A percentile compares a stretch with the other conserved stretches of the same genome.
phyloP scores from a whole-genome alignment of 2,888 invertebrate species.

The Euzetes globulus region DNA sequence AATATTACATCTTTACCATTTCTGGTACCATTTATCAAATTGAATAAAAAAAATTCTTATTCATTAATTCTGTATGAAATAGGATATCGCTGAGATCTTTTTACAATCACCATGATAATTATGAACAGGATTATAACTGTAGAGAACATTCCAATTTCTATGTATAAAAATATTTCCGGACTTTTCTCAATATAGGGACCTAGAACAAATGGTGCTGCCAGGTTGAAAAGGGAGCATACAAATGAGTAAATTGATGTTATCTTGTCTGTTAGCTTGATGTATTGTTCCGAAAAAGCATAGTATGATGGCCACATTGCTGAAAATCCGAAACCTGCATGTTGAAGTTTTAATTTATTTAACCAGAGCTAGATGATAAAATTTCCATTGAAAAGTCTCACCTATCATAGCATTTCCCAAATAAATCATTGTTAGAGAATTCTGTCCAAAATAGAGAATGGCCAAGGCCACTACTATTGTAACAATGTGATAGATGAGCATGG shows the following conservation, averaged over 20 bases:
- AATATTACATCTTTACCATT: too few species aligned
- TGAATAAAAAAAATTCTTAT: too few species aligned
- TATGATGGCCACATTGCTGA: neutral
- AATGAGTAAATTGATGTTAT: neutral
- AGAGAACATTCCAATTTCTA: neutral
- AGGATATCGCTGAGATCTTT: neutral
- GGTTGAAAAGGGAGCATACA: neutral
- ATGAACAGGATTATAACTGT: neutral
- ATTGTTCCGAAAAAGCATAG: neutral
- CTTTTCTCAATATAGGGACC: neutral
- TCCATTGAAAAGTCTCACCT: neutral
- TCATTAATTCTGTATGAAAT: neutral
- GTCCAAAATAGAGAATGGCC: neutral
- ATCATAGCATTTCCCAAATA: neutral
- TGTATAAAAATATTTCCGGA: neutral
- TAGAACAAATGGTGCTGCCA: neutral
- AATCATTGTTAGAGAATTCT: neutral
- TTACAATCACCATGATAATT: neutral
- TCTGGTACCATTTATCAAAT: too few species aligned
- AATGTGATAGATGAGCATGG: neutral
- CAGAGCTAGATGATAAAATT: neutral
- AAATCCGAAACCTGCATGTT: slow-evolving; percentile 7
- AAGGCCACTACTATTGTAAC: neutral
- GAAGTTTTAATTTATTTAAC: too few species aligned
- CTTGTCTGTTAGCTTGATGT: neutral